Evolutionary conservation across 2,113 vertebrate genomes (phyloP), one percentile per base, ranked within the genome.

Genomic region (Melanocharis versteri): DNA sequence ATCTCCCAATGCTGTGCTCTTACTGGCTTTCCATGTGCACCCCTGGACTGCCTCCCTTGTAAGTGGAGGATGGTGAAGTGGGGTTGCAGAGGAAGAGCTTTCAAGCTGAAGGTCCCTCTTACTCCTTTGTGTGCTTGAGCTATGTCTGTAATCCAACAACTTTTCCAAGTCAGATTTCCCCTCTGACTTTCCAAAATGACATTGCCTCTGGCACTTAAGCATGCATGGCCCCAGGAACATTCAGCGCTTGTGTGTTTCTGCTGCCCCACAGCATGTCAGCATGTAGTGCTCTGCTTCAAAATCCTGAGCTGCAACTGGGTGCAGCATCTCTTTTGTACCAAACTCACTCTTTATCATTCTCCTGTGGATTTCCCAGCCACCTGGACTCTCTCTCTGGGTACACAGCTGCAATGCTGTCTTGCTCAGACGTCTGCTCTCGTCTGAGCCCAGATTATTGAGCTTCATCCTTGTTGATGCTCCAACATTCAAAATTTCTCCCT

Each of bases 211-310:
- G 16, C 16, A 58, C 13, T 54, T 54, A 28, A 20, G 9, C 5
- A 11, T 19, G 18, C n/a, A 21, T 33, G 5, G 17, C 11, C 24
- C 22, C 19, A 51, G 28, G 77, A 66, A 37, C 16, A 42, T 30
- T 18, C 26, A 73, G 9, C 10, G 31, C 15, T 12, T 37, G 7
- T 0, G 0, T 71, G 30, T 21, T 64, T 33, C 70, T 62, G 33
- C 39, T 82, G 44, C 18, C 28, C 24, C 35, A 51, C 39, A 58
- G 61, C 8, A 33, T 8, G 28, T 21, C 30, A 33, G 61, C 1
- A 0, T 30, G 20, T 28, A 72, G 31, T 0, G 0, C 42, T 56
- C 22, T 50, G 20, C 76, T 50, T 18, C 3, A 2, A 75, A 81
- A 35, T 28, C 20, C 35, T 1, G 2, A 26, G 30, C 20, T 83